These are phyloP conservation scores for Rambutsinella grinnellia DNA, from an alignment of 2,888 invertebrate species.

Conservation along the genomic window DNA sequence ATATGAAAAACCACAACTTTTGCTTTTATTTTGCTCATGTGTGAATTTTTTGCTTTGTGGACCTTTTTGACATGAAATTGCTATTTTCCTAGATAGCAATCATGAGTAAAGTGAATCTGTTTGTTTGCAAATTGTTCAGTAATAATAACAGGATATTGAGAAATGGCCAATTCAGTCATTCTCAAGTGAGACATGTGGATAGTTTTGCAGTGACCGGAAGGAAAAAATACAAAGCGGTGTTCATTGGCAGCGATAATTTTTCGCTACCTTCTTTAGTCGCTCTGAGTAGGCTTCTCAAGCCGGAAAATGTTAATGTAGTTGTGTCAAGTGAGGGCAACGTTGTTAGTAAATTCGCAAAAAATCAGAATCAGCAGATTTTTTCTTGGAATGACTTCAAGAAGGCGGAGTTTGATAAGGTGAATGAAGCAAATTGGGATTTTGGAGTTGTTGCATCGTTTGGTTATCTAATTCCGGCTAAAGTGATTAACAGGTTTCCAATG, in stretches of 20 bases:
- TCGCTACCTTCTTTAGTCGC: conserved; percentile 80
- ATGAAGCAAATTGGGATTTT: conserved; percentile 69
- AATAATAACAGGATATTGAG: too few species aligned
- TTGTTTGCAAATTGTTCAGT: too few species aligned
- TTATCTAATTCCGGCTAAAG: conserved; percentile 82
- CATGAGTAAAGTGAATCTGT: too few species aligned
- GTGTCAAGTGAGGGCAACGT: conserved; percentile 73
- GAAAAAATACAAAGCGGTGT: conserved; percentile 76
- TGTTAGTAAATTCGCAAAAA: conserved; percentile 78
- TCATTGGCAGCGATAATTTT: conserved; percentile 90
- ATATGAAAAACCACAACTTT: too few species aligned
- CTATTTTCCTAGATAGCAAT: too few species aligned
- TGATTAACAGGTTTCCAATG: conserved; percentile 86
- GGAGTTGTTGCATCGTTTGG: conserved; percentile 96
- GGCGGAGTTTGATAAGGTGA: background rate
- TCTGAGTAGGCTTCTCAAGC: conserved; percentile 69
- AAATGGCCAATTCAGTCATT: too few species aligned
- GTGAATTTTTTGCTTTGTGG: too few species aligned
- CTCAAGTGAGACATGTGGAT: too few species aligned
- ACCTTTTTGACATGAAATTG: too few species aligned
- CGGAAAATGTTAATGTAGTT: conserved; percentile 53
- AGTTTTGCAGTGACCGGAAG: too few species aligned
- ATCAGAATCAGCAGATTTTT: conserved; percentile 74
- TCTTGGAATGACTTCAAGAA: conserved; percentile 74
- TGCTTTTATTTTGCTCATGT: too few species aligned